Conservation (phyloP, 2,797 vertebrate species). For the Xyrichtys novacula region DNA sequence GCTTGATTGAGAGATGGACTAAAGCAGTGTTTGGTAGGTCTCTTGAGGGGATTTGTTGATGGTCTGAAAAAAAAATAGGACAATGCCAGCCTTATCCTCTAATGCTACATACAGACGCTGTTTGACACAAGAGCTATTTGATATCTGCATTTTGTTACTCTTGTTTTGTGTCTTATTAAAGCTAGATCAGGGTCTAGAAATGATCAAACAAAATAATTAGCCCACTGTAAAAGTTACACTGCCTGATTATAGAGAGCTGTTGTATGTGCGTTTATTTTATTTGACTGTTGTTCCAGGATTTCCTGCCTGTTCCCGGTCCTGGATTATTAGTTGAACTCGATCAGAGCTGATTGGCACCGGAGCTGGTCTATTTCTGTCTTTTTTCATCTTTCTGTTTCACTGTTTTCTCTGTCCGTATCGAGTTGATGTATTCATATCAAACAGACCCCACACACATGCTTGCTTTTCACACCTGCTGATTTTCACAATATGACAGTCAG, state of each 20-base stretch:
- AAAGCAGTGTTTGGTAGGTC: not conserved
- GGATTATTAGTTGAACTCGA: slow-evolving; percentile 75
- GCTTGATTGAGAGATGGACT: not conserved
- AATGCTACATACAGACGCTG: not conserved
- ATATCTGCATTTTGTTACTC: not conserved
- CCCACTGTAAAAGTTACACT: not conserved
- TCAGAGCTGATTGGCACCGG: slow-evolving; percentile 61
- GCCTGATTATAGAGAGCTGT: not conserved
- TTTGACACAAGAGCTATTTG: not conserved
- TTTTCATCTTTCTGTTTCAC: slow-evolving; percentile 42
- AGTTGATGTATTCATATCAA: slow-evolving; percentile 61
- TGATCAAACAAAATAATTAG: slow-evolving; percentile 1
- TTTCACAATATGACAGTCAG: slow-evolving; percentile 57
- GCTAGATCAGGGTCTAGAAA: not conserved
- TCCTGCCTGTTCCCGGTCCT: slow-evolving; percentile 47
- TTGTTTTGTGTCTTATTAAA: slow-evolving; percentile 8
- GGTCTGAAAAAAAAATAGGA: slow-evolving; percentile 6
- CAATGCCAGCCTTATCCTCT: not conserved
- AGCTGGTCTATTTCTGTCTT: slow-evolving; percentile 35
- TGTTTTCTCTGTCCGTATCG: slow-evolving; percentile 42
- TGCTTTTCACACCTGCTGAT: slow-evolving; percentile 65
- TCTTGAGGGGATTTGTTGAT: not conserved
- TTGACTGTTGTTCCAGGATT: slow-evolving; percentile 66
- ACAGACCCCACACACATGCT: slow-evolving; percentile 63
- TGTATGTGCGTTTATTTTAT: slow-evolving; percentile 27